Base-by-base conservation (phyloP, 2,888 invertebrate species). In the Andrena trimmerana region DNA sequence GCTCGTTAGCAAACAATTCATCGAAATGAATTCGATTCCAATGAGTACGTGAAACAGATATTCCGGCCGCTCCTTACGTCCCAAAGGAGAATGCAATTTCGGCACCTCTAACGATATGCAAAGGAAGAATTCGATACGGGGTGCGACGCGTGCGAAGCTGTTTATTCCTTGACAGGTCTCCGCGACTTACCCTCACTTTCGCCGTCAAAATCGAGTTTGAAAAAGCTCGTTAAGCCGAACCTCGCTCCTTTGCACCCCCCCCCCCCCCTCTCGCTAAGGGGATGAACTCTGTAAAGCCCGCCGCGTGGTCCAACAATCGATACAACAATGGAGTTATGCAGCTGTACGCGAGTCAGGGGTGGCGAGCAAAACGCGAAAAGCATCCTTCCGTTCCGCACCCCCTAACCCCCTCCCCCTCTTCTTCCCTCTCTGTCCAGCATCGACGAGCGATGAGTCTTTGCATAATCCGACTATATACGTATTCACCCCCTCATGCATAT, bases 401-500 rank as follows among this genome's bases (percentile, higher is more conserved):
- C 48, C 65, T 50, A 4, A 62, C 59, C 42, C 20, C n/a, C 54
- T 24, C 24, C 20, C 62, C 52, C 29, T 63, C 59, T 42, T 54
- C 52, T 65, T 67, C 69, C 27, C 27, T 80, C 68, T 63, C 83
- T 73, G 73, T 84, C 62, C 66, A 29, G 67, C 77, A 78, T 73
- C 74, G 88, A 81, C 89, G 89, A 87, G 76, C 85, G 86, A 89
- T 89, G 89, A 88, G 89, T 86, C 89, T 86, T 83, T 88, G 91
- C 89, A 91, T 92, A 92, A 92, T 92, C 90, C 91, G 85, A 77
- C 90, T 86, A 88, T 88, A 89, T 83, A 87, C 80, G 86, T 81
- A 80, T 85, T 83, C 42, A 48, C 42, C 59, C 88, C 87, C 86
- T 76, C 73, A 83, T 87, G 86, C 83, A 85, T 76, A 83, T 50